Base-by-base conservation (phyloP, 2,888 invertebrate species). In the Octonoba sinensis region DNA sequence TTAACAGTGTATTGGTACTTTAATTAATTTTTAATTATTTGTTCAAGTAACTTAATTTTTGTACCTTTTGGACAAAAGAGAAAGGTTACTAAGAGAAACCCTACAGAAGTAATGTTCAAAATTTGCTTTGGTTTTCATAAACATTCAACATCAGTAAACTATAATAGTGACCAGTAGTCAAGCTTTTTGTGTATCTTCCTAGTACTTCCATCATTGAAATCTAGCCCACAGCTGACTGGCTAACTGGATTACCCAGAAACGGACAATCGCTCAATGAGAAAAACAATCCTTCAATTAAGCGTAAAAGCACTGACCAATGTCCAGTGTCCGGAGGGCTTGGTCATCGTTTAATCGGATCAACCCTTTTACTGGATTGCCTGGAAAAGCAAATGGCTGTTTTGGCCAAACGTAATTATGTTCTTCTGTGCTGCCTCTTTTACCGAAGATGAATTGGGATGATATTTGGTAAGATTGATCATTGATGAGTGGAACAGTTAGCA, bases 301-400 rank as follows among this genome's bases (percentile, higher is more conserved):
- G 73, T 81, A 81, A 81, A 81, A 81, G 79, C 79, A 69, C 57
- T 81, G 79, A 81, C 79, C 79, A 81, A 56, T 81, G 79, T 81
- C 79, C 79, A 79, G 73, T 62, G 67, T 64, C 76, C 69, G 51
- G 47, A 54, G 64, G 69, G 75, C 71, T 20, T 20, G 47, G 20
- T 71, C 70, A 70, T 78, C 77, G 70, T 56, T 64, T 49, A 81
- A 81, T 67, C 46, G 56, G 46, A 73, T 81, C 73, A 81, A 49
- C 67, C 79, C 73, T 62, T 81, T 81, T 73, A 62, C 59, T 20
- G 70, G 64, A 54, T 54, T 44, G 47, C 22, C 44, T 44, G 62
- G 44, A 44, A 47, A 66, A 60, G 64, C 59, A 15, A 71, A 69
- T 62, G 79, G 62, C 69, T 73, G 69, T 81, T 67, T 65, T 69